phyloP scores from a whole-genome alignment of 2,113 vertebrate species.

The Syngnathus scovelli region DNA sequence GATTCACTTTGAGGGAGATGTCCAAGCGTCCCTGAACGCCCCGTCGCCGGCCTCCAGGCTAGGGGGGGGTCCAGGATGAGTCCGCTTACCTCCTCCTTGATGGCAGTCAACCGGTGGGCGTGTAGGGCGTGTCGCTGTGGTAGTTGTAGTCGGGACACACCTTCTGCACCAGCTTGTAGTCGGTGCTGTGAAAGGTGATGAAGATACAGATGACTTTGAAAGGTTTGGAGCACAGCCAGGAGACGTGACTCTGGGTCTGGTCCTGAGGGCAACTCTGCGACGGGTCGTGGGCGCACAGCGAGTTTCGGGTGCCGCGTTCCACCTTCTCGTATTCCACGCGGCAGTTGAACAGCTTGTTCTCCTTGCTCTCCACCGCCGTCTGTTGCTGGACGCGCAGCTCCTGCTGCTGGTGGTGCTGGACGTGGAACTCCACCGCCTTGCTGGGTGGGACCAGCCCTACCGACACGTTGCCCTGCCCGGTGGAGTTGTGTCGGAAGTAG shows the following conservation, averaged over 20 bases:
- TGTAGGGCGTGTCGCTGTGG: constrained; percentile 97
- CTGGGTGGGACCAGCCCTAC: constrained; percentile 93
- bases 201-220: constrained; percentile 99
- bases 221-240: constrained; percentile 98
- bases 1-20: not conserved
- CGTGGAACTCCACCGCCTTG: constrained; percentile 95
- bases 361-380: constrained; percentile 90
- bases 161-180: constrained; percentile 99
- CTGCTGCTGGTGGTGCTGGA: constrained; percentile 48
- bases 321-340: constrained; percentile 96
- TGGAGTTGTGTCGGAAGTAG: constrained; percentile 97
- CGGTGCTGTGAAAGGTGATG: constrained; percentile 98
- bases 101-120: constrained; percentile 85
- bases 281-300: constrained; percentile 93
- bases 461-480: constrained; percentile 93
- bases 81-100: not conserved
- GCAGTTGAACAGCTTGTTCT: constrained; percentile 99
- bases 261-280: constrained; percentile 97
- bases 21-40: not conserved
- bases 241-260: constrained; percentile 96
- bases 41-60: not conserved
- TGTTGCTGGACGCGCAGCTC: constrained; percentile 73
- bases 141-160: constrained; percentile 99
- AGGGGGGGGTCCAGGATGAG: not conserved
- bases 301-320: constrained; percentile 93